Conservation (phyloP, 2,888 invertebrate species). For the Amphiduros pacificus region DNA sequence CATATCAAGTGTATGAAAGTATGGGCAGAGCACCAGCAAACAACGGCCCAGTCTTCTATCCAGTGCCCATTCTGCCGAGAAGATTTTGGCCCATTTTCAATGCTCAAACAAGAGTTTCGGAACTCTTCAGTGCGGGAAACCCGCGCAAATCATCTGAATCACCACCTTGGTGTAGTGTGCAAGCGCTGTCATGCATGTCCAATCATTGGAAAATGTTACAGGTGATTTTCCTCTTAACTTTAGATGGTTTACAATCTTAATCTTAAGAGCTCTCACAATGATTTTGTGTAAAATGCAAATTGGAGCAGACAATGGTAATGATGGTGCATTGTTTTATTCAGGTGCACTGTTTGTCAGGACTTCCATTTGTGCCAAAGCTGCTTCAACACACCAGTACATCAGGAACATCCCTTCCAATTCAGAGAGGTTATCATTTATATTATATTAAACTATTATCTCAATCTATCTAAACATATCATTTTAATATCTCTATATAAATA, state of each 20-base stretch:
- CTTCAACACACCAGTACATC: conserved; percentile 56
- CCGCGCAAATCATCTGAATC: conserved; percentile 38
- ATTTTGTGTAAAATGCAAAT: too few species aligned
- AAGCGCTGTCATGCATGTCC: conserved; percentile 47
- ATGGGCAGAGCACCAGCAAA: conserved; percentile 59
- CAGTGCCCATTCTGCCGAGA: conserved; percentile 60
- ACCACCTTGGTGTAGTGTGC: conserved; percentile 49
- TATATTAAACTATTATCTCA: too few species aligned
- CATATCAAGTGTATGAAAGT: conserved; percentile 61
- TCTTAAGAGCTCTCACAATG: too few species aligned
- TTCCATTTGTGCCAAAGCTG: conserved; percentile 56
- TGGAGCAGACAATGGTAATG: neutral
- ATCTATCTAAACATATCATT: too few species aligned
- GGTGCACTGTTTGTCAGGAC: conserved; percentile 51
- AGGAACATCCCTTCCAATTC: conserved; percentile 54
- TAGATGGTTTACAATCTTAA: too few species aligned
- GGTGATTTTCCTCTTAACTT: conserved; percentile 40
- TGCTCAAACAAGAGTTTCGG: conserved; percentile 51
- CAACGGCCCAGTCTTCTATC: conserved; percentile 44
- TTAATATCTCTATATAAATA: too few species aligned
- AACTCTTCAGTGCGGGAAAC: conserved; percentile 39
- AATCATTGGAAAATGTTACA: conserved; percentile 57
- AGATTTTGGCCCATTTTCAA: conserved; percentile 56
- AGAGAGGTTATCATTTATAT: too few species aligned
- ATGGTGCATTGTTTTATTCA: conserved; percentile 28